Conservation (phyloP, 1,140 invertebrate genomes). For the Colletes latitarsis region DNA sequence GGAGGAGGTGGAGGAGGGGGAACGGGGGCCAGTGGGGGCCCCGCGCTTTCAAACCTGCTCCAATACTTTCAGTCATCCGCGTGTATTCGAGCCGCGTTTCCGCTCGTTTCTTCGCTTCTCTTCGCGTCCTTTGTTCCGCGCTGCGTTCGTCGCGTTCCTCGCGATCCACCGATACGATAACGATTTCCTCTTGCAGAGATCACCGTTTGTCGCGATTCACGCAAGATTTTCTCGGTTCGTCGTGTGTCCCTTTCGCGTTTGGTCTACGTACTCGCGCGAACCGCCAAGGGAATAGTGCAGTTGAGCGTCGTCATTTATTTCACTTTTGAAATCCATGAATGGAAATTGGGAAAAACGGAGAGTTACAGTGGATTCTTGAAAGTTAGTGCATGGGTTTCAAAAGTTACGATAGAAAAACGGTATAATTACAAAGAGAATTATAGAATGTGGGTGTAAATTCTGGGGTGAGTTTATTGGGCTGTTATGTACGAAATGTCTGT, state of each 20-base stretch:
- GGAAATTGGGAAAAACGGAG: no score
- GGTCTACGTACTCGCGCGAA: not conserved
- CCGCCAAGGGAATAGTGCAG: not conserved
- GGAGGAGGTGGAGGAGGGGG: constrained; percentile 52
- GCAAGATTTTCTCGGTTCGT: not conserved
- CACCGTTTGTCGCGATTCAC: not conserved
- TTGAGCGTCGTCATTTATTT: not conserved
- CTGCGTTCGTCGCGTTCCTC: not conserved
- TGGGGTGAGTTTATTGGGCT: no score
- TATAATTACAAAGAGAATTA: no score
- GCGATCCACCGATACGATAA: not conserved
- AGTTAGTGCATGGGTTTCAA: no score
- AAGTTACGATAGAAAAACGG: no score
- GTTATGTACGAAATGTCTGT: no score
- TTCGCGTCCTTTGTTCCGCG: constrained; percentile 2
- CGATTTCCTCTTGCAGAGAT: not conserved
- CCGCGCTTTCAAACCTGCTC: constrained; percentile 56
- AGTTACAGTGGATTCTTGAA: no score
- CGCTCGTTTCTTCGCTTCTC: constrained; percentile 43
- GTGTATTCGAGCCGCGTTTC: constrained; percentile 62
- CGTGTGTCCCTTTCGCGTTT: not conserved
- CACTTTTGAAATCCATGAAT: not conserved
- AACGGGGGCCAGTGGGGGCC: constrained; percentile 58
- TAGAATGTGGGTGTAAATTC: no score
- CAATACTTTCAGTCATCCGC: constrained; percentile 58